Conservation (phyloP, 2,888 invertebrate species). For the Celastrina argiolus region DNA sequence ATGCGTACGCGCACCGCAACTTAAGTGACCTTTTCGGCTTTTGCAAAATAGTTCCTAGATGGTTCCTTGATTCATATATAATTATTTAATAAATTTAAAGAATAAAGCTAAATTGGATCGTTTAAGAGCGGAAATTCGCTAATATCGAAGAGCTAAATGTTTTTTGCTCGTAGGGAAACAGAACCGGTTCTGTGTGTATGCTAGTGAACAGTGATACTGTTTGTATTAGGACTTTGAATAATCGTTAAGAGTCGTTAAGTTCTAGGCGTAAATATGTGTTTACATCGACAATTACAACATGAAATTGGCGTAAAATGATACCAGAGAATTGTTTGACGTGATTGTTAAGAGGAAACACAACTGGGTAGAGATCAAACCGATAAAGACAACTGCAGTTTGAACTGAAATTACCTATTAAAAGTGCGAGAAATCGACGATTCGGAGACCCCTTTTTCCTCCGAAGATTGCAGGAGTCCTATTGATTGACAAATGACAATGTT, state of each 20-base stretch:
- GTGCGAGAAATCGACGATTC: too few relatives aligned
- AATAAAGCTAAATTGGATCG: neutral
- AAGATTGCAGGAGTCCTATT: too few relatives aligned
- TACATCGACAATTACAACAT: neutral
- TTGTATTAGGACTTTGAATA: neutral
- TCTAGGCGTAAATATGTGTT: neutral
- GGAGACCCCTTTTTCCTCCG: too few relatives aligned
- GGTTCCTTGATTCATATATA: neutral
- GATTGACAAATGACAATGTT: too few relatives aligned
- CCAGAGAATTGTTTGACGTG: neutral
- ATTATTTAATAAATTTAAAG: neutral
- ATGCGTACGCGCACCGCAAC: conserved; percentile 21
- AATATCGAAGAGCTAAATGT: neutral
- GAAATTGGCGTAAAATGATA: neutral
- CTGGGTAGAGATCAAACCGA: too few relatives aligned
- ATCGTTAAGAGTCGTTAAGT: neutral
- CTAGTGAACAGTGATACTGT: neutral
- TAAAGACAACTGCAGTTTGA: too few relatives aligned
- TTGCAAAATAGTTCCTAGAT: neutral
- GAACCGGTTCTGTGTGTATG: neutral
- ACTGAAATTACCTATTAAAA: too few relatives aligned
- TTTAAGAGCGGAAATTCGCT: neutral
- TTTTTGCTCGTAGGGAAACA: neutral
- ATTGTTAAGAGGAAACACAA: neutral
- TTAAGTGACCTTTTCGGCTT: conserved; percentile 15